A percentile compares a stretch with the other conserved stretches of the same genome.
Conservation (phyloP, 2,113 vertebrate species). For the Scomber japonicus region DNA sequence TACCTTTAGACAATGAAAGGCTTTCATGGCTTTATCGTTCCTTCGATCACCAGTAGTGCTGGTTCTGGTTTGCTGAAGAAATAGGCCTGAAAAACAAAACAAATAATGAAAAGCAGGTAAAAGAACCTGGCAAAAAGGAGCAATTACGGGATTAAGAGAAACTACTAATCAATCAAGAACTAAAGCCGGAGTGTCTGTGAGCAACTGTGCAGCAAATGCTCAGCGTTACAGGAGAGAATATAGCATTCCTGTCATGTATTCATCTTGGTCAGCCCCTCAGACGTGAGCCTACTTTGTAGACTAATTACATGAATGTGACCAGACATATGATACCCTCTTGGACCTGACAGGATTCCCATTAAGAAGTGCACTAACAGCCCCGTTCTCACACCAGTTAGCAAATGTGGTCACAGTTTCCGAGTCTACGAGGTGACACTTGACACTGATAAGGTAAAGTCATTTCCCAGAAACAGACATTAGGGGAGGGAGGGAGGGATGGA, state of each 20-base stretch:
- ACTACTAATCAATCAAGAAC: not conserved
- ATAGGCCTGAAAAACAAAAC: constrained; percentile 84
- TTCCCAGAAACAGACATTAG: constrained; percentile 48
- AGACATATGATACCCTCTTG: constrained; percentile 66
- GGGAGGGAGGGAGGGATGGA: not conserved
- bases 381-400: constrained; percentile 57
- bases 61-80: constrained; percentile 90
- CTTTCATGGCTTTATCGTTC: constrained; percentile 68
- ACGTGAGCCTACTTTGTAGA: constrained; percentile 48
- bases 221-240: constrained; percentile 16
- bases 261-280: constrained; percentile 49
- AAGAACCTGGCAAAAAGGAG: not conserved
- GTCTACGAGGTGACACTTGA: constrained; percentile 58
- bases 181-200: constrained; percentile 1
- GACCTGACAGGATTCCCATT: constrained; percentile 53
- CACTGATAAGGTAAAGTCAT: constrained; percentile 55
- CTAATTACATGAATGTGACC: constrained; percentile 71
- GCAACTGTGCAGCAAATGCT: constrained; percentile 49
- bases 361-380: constrained; percentile 51
- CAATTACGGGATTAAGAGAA: constrained; percentile 10
- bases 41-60: constrained; percentile 15
- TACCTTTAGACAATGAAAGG: constrained; percentile 62
- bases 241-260: constrained; percentile 32
- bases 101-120: not conserved
- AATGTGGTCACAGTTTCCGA: constrained; percentile 71